Evolutionary conservation across 2,888 invertebrate species (phyloP).

Genomic region (Erebia palarica): DNA sequence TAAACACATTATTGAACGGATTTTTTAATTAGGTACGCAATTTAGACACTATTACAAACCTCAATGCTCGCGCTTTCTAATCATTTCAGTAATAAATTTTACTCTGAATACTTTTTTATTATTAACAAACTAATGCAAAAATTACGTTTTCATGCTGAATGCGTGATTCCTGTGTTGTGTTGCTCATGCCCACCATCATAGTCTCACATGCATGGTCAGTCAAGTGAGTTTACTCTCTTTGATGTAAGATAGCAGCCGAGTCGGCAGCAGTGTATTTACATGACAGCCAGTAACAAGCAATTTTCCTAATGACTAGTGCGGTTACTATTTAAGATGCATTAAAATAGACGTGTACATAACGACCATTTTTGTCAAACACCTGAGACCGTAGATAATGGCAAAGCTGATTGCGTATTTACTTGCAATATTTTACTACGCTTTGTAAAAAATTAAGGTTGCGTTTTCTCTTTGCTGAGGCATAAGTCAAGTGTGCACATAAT

Average conservation of each 20-base stretch:
- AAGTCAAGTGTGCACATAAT: not conserved
- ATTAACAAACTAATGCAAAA: too few relatives aligned
- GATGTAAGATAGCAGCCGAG: slow-evolving; percentile 26
- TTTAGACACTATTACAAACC: too few relatives aligned
- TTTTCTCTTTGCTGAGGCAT: slow-evolving; percentile 9
- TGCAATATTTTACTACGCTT: slow-evolving; percentile 22
- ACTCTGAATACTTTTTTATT: too few relatives aligned
- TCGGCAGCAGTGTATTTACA: slow-evolving; percentile 29
- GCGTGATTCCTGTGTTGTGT: not conserved
- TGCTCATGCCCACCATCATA: not conserved
- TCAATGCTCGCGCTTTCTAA: too few relatives aligned
- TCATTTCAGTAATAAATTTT: too few relatives aligned
- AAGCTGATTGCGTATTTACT: slow-evolving; percentile 32
- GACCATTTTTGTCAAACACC: slow-evolving; percentile 28
- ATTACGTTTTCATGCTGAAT: not conserved
- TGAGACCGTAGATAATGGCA: slow-evolving; percentile 31
- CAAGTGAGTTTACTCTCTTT: slow-evolving; percentile 15
- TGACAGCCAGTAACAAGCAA: slow-evolving; percentile 32
- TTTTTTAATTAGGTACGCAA: too few relatives aligned
- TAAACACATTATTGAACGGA: too few relatives aligned
- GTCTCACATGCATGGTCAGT: slow-evolving; percentile 16
- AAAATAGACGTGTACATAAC: slow-evolving; percentile 32
- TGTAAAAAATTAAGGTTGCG: slow-evolving; percentile 18
- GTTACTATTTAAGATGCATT: slow-evolving; percentile 33
- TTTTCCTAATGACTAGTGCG: slow-evolving; percentile 31